Conservation (phyloP, 2,888 invertebrate genomes). For the Labia minor region DNA sequence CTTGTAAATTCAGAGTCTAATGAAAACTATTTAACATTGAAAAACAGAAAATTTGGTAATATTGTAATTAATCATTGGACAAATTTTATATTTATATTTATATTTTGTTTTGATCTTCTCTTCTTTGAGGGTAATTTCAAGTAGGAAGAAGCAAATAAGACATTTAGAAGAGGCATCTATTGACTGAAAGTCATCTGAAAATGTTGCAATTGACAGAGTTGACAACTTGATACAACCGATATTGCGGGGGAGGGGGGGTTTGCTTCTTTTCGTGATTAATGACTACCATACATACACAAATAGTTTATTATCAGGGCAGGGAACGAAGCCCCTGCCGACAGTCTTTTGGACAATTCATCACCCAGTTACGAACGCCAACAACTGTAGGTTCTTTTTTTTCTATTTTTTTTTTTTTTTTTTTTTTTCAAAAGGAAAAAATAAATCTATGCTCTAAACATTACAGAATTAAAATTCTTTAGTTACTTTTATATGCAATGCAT, state of each 20-base stretch:
- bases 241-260: neutral
- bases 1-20: no score
- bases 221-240: conserved; percentile 7
- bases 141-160: no score
- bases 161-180: neutral
- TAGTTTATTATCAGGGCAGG: conserved; percentile 4
- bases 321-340: neutral
- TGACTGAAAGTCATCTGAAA: neutral
- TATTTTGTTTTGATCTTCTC: no score
- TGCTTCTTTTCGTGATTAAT: conserved; percentile 6
- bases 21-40: no score
- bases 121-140: no score
- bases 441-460: no score
- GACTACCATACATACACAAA: neutral
- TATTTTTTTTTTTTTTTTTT: no score
- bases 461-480: no score
- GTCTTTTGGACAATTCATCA: conserved; percentile 4
- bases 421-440: neutral
- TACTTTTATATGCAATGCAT: no score
- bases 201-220: neutral
- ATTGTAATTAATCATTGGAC: no score
- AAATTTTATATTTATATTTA: no score
- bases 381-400: neutral
- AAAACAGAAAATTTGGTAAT: no score
- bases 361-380: conserved; percentile 1